Base-by-base conservation (phyloP, 2,888 invertebrate genomes). In the Hemithea aestivaria region DNA sequence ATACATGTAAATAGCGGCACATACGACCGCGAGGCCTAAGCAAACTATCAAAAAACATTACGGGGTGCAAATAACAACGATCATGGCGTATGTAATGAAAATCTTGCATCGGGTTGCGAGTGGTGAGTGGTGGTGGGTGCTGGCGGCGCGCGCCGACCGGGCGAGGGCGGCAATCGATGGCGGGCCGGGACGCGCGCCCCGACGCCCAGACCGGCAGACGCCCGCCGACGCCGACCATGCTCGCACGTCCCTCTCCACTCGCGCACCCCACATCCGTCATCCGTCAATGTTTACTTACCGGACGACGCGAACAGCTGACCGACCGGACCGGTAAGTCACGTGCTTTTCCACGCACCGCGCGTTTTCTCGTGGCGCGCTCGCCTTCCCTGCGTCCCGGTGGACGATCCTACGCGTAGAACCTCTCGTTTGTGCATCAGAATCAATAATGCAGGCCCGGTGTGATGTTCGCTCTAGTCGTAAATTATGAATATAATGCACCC, bases 201-300 rank as follows among this genome's bases (percentile, higher is more conserved):
- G 88, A 88, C 88, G 88, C 84, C 87, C 76, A 85, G 89, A 89
- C 89, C 85, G 80, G 79, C 88, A 89, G 88, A 89, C 89, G 88
- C 85, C 88, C 78, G 80, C 82, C 65, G 88, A 87, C 69, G 83
- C 72, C 87, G 63, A 80, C 79, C 59, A 88, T 59, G 75, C 63
- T 51, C 72, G 66, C 73, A 80, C 78, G 79, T 68, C 66, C 68
- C 73, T 68, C 65, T 16, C 56, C 62, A 61, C 67, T 56, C 72
- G 73, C 70, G 61, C 69, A 56, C 68, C 66, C 75, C 65, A n/a
- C n/a, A 69, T 71, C 66, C 74, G 68, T 71, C 75, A 74, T 68
- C 74, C 75, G 68, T 71, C 82, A 81, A 79, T 83, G 84, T 83
- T 85, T 85, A 85, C 84, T 73, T 72, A 73, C 68, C 76, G 76